Evolutionary conservation across 2,797 vertebrate genomes (phyloP), one percentile per base, ranked within the genome.

Genomic region (Anguilla pacifica): DNA sequence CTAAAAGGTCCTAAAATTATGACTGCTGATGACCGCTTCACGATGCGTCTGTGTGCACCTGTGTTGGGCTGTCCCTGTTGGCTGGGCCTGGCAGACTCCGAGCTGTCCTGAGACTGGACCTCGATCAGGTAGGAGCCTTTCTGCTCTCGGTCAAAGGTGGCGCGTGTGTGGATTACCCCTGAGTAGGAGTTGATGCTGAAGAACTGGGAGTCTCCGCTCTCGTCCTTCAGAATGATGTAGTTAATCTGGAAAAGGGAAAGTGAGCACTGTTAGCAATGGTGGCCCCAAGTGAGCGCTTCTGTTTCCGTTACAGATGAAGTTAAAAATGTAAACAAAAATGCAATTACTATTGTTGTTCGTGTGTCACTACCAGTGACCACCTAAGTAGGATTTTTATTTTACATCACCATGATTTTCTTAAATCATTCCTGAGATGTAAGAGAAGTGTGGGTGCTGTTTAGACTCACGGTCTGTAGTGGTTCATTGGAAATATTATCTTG

Each of bases 141-240:
- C 94, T 97, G 96, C 93, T 98, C 97, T n/a, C 97, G 96, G 92
- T 98, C 97, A 89, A 98, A 97, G 83, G 96, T 95, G 57, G 95
- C 93, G 0, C 77, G 92, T 0, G 97, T 98, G 79, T 92, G 94
- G 89, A 98, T 95, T 90, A 95, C 91, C 53, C 97, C 97, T 1
- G 94, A 96, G 86, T 90, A 90, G 0, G 95, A 88, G 87, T 97
- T 94, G 87, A 98, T 97, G 90, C 93, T 94, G 92, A 98, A 98
- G 92, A 96, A 96, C 89, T 93, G 95, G 0, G 96, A 97, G 93
- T 98, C 97, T 5, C 96, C 96, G 87, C 95, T 97, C 90, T 95
- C 92, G 43, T 98, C 97, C 92, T 95, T 97, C 86, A 97, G 90
- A 92, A 98, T 96, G 7, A 94, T 89, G 39, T 98, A 98, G 87